Evolutionary conservation across 2,888 invertebrate genomes (phyloP), one percentile per base, ranked within the genome.

Genomic region (Aromia moschata): DNA sequence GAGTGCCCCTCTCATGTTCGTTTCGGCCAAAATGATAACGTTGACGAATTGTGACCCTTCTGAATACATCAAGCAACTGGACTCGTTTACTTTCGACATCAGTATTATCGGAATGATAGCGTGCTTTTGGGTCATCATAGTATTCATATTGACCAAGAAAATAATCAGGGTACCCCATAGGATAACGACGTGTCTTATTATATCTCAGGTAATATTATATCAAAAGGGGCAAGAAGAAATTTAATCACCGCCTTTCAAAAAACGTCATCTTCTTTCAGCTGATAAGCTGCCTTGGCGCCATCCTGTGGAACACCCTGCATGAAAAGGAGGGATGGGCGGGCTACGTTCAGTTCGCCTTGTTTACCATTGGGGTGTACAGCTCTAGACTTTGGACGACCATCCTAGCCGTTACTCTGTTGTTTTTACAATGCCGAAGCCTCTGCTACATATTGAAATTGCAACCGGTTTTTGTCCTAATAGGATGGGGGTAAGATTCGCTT

Each of bases 1-100:
- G 15, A 96, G 96, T 10, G 97, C 94, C 0, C 97, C 97, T 0
- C 84, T 97, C 70, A 96, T 97, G 93, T 96, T 95, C 77, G 87
- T 96, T 58, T 96, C 97, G 0, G 95, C 96, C 1, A 93, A 94
- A 84, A 90, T 97, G 87, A 93, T 96, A 68, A 90, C 92, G 0
- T 80, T 93, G 43, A 89, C 91, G 45, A 88, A 89, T 68, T 79
- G 87, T 45, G 83, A 83, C 66, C 89, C 91, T 0, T 78, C 84
- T 17, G 90, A 93, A 73, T 96, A 91, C 75, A 86, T 91, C 0
- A 86, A 85, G 17, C 89, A 94, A 69, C 79, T 96, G 52, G 88
- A 90, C 76, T 82, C 84, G 30, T 95, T 94, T 72, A 90, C 93
- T 0, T 89, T 94, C 69, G 93, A 96, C 73, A 84, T 95, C 43